Base-by-base conservation (phyloP, 2,113 vertebrate species). In the Probosciger aterrimus region DNA sequence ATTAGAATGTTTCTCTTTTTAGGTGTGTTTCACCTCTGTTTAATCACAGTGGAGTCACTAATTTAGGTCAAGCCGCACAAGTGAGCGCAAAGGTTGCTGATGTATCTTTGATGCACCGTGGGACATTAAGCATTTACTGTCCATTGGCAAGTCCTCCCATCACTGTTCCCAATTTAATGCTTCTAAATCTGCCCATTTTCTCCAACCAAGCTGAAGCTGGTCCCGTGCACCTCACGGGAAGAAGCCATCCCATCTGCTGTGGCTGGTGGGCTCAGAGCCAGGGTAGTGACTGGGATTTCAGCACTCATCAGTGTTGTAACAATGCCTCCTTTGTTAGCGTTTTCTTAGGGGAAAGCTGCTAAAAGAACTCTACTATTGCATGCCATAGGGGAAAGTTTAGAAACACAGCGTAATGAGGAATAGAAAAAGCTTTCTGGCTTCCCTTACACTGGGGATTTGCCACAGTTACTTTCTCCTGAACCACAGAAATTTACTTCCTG, bases 401-500 rank as follows among this genome's bases (percentile, higher is more conserved):
- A 71, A 70, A 75, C 57, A n/a, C 49, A 8, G 82, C 14, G 14
- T 76, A 80, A 92, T 84, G 76, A 92, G 89, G 82, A 46, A 44
- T 10, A 92, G 78, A 67, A 83, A 80, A 94, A 87, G 68, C 92
- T 83, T 82, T 80, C 69, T 80, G 73, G 27, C 63, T 90, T 80
- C 50, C 68, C 52, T 92, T 80, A 17, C 55, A 2, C 60, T 20
- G 39, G 77, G 68, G 86, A 80, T 87, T 83, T 76, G 82, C 63
- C 74, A 65, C 85, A 92, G 63, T 83, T 67, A 63, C 73, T 80
- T 92, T 87, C 78, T 92, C 78, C 68, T 87, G 82, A 92, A 55
- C 86, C 89, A 83, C 81, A 90, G 73, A 94, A 70, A 76, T 86
- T 79, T 60, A 20, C 62, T 92, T 77, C 50, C 92, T 92, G 92